Base-by-base conservation (phyloP, 2,113 vertebrate species). In the Galemys pyrenaicus region DNA sequence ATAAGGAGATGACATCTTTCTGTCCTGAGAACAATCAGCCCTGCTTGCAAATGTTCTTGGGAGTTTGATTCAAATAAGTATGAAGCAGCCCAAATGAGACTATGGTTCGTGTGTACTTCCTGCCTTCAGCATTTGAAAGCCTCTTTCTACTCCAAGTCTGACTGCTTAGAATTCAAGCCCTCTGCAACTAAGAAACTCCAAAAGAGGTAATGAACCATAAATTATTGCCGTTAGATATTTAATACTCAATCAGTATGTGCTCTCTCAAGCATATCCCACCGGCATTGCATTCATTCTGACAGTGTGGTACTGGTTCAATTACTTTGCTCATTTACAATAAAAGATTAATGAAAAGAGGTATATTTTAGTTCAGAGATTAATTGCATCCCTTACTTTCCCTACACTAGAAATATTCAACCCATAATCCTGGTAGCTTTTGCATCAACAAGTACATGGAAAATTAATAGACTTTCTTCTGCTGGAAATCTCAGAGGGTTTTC, bases 351-450 rank as follows among this genome's bases (percentile, higher is more conserved):
- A 98, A 99, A 98, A 98, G 98, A 98, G 98, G 98, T 98, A 98
- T 98, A 99, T 99, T 99, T 99, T 99, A 98, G 98, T 99, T 99
- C 98, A 96, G 98, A 98, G 99, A 99, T 99, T 99, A 99, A 99
- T 99, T 99, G 98, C 98, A 98, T 99, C 98, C 98, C 98, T 98
- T 98, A 98, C 95, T 98, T 98, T 98, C 97, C 96, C 95, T 97
- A 98, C 97, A 98, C 97, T 98, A 98, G 98, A 99, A 98, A 98
- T 99, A 98, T 98, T 99, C 98, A 98, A 95, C 98, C 98, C 98
- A 98, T 99, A 99, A 99, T 99, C 98, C 98, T 98, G 98, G 98
- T 98, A 98, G 98, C 98, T 98, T 98, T 98, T 98, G 98, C 98
- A 98, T 99, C 99, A 99, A 99, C 99, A 99, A 98, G 97, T 98